phyloP scores from a whole-genome alignment of 2,797 vertebrate species.

The Oryzias dopingdopingensis region DNA sequence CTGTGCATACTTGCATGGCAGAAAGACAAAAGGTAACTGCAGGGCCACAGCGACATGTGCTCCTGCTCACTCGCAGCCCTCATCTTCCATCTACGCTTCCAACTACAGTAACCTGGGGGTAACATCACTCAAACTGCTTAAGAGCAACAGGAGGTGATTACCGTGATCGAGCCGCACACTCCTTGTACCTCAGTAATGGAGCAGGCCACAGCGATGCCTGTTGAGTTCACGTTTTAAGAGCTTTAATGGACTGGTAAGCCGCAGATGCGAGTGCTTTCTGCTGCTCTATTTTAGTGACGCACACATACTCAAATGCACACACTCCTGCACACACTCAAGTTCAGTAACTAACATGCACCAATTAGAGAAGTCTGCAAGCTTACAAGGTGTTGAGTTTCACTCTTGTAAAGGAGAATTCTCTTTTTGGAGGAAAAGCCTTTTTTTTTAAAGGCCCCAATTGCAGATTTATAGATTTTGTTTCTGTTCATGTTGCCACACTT shows the following conservation, averaged over 20 bases:
- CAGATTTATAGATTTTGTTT: too few species aligned
- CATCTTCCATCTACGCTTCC: conserved; percentile 20
- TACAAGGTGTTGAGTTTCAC: conserved; percentile 1
- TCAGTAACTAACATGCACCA: conserved; percentile 4
- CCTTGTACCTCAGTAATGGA: conserved; percentile 54
- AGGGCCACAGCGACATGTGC: conserved; percentile 9
- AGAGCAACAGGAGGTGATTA: conserved; percentile 60
- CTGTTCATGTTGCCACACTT: conserved; percentile 37
- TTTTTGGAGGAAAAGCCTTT: not conserved
- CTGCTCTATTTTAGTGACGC: conserved; percentile 35
- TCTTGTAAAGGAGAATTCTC: not conserved
- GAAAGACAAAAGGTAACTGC: conserved; percentile 29
- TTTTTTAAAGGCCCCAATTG: too few species aligned
- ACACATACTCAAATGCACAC: not conserved
- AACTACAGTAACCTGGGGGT: conserved; percentile 42
- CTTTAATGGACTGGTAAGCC: conserved; percentile 63
- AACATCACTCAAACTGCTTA: conserved; percentile 58
- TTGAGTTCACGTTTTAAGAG: conserved; percentile 66
- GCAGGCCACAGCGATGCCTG: conserved; percentile 40
- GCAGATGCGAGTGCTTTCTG: conserved; percentile 30
- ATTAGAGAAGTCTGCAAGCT: conserved; percentile 17
- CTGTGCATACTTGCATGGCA: conserved; percentile 11
- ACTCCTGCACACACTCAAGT: not conserved
- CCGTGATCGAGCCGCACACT: conserved; percentile 44
- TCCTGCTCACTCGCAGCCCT: conserved; percentile 12